phyloP scores from a whole-genome alignment of 2,113 vertebrate species.

The Erythrocebus patas region DNA sequence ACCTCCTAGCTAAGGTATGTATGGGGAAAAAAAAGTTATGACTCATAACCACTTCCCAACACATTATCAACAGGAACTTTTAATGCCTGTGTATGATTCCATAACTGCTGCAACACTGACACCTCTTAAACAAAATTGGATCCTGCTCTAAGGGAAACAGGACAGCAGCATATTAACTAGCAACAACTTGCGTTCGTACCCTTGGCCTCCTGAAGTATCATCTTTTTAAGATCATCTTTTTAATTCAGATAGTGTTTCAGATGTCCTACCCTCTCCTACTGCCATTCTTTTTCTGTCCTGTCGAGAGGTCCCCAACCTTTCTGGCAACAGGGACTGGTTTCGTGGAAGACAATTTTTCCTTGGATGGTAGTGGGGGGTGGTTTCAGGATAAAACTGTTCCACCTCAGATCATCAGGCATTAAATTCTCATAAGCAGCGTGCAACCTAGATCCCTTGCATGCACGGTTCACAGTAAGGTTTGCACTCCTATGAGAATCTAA shows the following conservation, averaged over 20 bases:
- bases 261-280: background rate
- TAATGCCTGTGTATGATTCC: background rate
- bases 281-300: background rate
- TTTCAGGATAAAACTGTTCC: too few relatives aligned
- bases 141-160: background rate
- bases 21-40: background rate
- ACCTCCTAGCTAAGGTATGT: conserved; percentile 45
- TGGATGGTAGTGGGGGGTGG: too few relatives aligned
- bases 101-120: background rate
- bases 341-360: too few relatives aligned
- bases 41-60: conserved; percentile 24
- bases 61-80: background rate
- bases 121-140: background rate
- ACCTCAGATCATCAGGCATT: too few relatives aligned
- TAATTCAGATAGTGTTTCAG: background rate
- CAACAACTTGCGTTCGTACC: background rate
- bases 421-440: too few relatives aligned
- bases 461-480: too few relatives aligned
- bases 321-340: too few relatives aligned
- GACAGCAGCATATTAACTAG: background rate
- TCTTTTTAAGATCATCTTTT: background rate
- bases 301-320: too few relatives aligned
- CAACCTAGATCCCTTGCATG: too few relatives aligned
- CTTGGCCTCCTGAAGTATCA: background rate
- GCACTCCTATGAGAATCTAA: too few relatives aligned